Evolutionary conservation across 2,797 vertebrate species (phyloP), one percentile per base, ranked within the genome.

Genomic region (Agapornis canus): DNA sequence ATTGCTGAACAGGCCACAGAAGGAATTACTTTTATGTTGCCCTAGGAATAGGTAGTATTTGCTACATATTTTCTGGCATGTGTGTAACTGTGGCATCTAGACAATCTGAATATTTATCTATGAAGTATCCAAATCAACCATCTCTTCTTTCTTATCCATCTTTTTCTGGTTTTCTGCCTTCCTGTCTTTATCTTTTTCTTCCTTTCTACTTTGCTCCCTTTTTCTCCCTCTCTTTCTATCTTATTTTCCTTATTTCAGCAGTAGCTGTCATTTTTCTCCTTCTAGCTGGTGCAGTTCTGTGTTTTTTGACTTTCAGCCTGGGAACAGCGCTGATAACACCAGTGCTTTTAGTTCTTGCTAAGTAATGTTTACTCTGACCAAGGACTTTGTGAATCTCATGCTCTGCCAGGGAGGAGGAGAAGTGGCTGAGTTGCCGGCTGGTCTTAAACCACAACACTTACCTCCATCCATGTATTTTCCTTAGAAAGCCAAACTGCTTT

Each of bases 101-200:
- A n/a, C 3, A 52, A 12, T 8, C 10, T 65, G 16, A 5, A 76
- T n/a, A 79, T 71, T 79, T 76, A 60, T 5, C 13, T 45, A 3
- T 0, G 0, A 87, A 8, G 5, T 22, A 32, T 60, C 5, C 27
- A 49, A 76, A 59, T 40, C 23, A 63, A 13, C 3, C 6, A 2
- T 25, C 3, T 37, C 15, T 71, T 14, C 10, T 31, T 71, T 14
- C 10, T 31, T 22, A 8, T 45, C 8, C 3, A 2, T 17, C 6
- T n/a, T n/a, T 47, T 35, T 43, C 5, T 11, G 1, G 0, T 43
- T 88, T 82, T 7, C 5, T 59, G 0, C 54, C 8, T 49, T 66
- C 8, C 2, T 31, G 1, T 52, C 4, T 54, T 35, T 31, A 1
- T 14, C 1, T 39, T 56, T 72, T 52, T 48, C 11, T 54, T 61